Evolutionary conservation across 2,113 vertebrate species (phyloP).

Genomic region (Stigmatopora argus): DNA sequence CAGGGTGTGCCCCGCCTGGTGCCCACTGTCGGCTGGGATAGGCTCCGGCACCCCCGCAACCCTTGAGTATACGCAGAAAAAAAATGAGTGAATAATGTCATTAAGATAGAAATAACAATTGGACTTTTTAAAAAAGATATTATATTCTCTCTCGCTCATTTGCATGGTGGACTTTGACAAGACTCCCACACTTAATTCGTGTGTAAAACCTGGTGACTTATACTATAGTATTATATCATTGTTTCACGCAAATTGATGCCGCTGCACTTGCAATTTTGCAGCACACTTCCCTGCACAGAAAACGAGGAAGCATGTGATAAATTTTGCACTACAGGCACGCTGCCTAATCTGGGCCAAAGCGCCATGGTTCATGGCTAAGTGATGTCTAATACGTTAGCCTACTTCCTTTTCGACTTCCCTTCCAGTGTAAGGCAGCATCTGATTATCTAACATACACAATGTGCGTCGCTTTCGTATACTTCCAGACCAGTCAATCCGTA

Average conservation of each 20-base stretch:
- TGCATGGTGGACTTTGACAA: too few relatives aligned
- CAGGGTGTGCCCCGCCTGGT: too few relatives aligned
- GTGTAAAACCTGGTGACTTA: too few relatives aligned
- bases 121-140: too few relatives aligned
- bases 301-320: constrained; percentile 15
- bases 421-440: background rate
- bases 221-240: too few relatives aligned
- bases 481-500: constrained; percentile 55
- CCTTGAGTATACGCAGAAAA: too few relatives aligned
- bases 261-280: background rate
- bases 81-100: too few relatives aligned
- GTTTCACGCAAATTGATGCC: background rate
- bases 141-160: too few relatives aligned
- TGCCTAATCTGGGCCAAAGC: background rate
- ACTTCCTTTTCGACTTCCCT: constrained; percentile 1
- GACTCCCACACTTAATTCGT: too few relatives aligned
- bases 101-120: too few relatives aligned
- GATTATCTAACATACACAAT: background rate
- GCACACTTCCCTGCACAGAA: background rate
- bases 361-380: background rate
- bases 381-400: constrained; percentile 15
- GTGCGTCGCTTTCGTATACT: constrained; percentile 40
- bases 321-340: constrained; percentile 3
- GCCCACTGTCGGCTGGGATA: too few relatives aligned
- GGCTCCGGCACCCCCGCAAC: too few relatives aligned